Percentiles rank a stretch among this genome's conserved stretches.
Evolutionary conservation across 2,797 vertebrate species (phyloP).

Genomic region (Bradypodion pumilum): DNA sequence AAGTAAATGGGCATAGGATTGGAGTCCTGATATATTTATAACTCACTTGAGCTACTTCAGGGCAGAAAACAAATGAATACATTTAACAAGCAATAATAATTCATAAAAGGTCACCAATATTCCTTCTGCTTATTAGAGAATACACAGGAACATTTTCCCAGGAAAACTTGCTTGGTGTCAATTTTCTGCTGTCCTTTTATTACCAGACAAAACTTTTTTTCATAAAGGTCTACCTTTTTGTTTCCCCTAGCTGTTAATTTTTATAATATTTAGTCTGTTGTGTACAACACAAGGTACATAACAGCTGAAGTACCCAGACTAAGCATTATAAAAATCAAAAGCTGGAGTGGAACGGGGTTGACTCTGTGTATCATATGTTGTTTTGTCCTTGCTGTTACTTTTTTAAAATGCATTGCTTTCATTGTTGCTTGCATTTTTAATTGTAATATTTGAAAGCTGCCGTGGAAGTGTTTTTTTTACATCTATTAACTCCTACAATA

Average conservation of each 20-base stretch:
- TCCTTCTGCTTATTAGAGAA: background rate
- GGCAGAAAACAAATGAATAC: background rate
- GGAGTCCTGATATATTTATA: background rate
- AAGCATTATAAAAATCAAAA: too few species aligned
- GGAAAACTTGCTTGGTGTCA: background rate
- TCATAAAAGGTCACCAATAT: background rate
- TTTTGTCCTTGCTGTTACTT: background rate
- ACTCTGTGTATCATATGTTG: background rate
- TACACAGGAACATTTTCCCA: background rate
- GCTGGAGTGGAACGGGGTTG: background rate
- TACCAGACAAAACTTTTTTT: background rate
- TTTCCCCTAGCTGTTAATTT: background rate
- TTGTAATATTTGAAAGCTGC: background rate
- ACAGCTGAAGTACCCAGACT: too few species aligned
- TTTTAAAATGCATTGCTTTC: background rate
- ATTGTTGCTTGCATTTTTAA: background rate
- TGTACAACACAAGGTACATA: too few species aligned
- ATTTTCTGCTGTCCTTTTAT: background rate
- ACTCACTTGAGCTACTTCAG: background rate
- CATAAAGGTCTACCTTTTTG: background rate
- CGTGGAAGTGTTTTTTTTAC: background rate
- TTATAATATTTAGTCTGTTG: background rate
- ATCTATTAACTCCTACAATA: too few species aligned
- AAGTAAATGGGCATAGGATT: background rate
- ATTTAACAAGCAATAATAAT: background rate